phyloP scores from a whole-genome alignment of 2,797 vertebrate species.

The Coregonus suidteri region DNA sequence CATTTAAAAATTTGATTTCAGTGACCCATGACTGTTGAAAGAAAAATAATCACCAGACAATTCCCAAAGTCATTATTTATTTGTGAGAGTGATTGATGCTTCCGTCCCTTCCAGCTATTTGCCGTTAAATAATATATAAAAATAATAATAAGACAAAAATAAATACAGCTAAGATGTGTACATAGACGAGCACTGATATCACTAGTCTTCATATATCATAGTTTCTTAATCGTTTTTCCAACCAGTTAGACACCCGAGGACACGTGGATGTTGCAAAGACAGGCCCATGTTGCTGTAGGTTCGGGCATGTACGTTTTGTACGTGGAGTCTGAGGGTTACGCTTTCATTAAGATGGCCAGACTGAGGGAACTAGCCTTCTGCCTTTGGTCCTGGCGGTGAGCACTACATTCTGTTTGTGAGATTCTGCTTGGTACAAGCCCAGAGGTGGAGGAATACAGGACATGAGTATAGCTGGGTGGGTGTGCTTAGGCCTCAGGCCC shows the following conservation, averaged over 20 bases:
- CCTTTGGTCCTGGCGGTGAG: neutral
- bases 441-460: neutral
- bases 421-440: neutral
- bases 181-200: neutral
- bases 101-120: neutral
- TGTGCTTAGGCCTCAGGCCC: constrained; percentile 1
- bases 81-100: neutral
- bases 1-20: neutral
- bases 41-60: neutral
- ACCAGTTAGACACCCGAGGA: neutral
- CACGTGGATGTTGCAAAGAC: neutral
- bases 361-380: neutral
- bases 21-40: neutral
- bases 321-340: neutral
- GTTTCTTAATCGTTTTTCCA: neutral
- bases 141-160: neutral
- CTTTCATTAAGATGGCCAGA: neutral
- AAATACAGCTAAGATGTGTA: neutral
- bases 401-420: neutral
- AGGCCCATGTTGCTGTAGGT: neutral
- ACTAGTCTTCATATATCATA: neutral
- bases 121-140: neutral
- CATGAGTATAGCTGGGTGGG: neutral
- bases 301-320: neutral
- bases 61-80: neutral